Evolutionary conservation across 2,113 vertebrate species (phyloP).

Genomic region (Laterallus jamaicensis): DNA sequence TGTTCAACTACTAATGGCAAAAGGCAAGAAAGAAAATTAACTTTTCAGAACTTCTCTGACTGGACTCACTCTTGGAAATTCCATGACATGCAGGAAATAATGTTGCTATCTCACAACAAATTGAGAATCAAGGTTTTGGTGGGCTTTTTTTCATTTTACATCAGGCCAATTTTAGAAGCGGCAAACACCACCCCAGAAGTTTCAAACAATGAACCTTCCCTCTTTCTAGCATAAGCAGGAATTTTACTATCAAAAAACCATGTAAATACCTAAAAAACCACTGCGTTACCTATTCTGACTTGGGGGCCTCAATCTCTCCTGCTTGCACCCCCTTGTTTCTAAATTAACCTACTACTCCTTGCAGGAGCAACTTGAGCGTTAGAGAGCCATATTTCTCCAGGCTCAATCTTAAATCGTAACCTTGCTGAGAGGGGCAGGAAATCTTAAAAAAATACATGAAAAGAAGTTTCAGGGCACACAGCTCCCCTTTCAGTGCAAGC

Average conservation of each 20-base stretch:
- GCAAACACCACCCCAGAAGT: not conserved
- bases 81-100: not conserved
- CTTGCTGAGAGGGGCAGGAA: not conserved
- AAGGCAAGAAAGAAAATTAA: not conserved
- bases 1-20: not conserved
- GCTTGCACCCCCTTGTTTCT: not conserved
- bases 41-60: not conserved
- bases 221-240: not conserved
- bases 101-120: not conserved
- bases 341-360: not conserved
- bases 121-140: not conserved
- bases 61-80: not conserved
- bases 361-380: not conserved
- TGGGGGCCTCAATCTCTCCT: rapidly evolving
- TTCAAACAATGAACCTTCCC: not conserved
- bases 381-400: not conserved
- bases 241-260: not conserved
- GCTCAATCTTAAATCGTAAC: not conserved
- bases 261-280: not conserved
- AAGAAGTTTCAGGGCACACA: not conserved
- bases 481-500: not conserved
- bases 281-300: not conserved
- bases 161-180: not conserved
- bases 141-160: not conserved
- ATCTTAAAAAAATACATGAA: not conserved